Evolutionary conservation across 2,113 vertebrate species (phyloP).

Genomic region (Lethenteron camtschaticum): DNA sequence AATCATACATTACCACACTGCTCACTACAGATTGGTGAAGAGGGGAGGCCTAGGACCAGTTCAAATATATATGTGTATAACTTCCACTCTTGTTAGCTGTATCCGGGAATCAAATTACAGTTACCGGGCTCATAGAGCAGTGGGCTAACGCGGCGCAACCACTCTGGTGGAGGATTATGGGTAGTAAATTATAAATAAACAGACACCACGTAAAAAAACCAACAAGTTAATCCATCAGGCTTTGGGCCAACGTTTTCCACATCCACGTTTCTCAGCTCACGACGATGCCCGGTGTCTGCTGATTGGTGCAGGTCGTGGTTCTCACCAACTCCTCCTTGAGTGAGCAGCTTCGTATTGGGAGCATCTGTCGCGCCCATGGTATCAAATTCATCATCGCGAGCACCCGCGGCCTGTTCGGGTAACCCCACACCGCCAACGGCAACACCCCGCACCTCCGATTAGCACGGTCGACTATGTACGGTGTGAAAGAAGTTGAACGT

Average conservation of each 20-base stretch:
- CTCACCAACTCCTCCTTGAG: slow-evolving; percentile 43
- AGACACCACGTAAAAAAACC: background rate
- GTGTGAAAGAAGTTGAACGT: no score
- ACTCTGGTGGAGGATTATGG: no score
- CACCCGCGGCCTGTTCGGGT: slow-evolving; percentile 56
- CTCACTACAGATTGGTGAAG: no score
- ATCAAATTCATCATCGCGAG: slow-evolving; percentile 45
- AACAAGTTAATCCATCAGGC: background rate
- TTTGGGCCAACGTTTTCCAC: background rate
- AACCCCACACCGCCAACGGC: slow-evolving; percentile 13
- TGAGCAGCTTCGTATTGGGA: slow-evolving; percentile 37
- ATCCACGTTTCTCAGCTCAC: background rate
- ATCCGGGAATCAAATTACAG: background rate
- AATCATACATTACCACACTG: no score
- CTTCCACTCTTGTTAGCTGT: no score
- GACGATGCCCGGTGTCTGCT: background rate
- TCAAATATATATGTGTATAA: no score
- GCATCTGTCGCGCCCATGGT: slow-evolving; percentile 29
- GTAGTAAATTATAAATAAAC: background rate
- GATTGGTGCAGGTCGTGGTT: slow-evolving; percentile 42
- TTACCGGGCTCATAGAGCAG: background rate
- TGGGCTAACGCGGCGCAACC: background rate
- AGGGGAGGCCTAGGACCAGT: no score
- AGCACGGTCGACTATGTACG: no score
- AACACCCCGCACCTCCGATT: no score